Evolutionary conservation across 2,113 vertebrate species (phyloP).

Genomic region (Myrmecophaga tridactyla): DNA sequence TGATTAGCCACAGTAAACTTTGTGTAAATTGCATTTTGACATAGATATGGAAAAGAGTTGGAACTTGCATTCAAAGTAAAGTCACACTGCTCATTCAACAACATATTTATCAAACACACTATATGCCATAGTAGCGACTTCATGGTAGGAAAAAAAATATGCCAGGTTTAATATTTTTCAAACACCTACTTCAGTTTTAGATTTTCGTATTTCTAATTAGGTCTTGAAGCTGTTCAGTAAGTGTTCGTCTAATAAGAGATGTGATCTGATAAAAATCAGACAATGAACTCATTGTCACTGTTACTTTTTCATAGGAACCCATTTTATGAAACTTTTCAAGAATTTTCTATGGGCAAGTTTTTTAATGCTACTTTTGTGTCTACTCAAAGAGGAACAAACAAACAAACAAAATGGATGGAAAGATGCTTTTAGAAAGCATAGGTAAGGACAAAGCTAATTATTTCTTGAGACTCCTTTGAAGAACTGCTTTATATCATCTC

Average conservation of each 20-base stretch:
- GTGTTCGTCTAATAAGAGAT: background rate
- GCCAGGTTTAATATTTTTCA: background rate
- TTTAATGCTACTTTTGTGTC: background rate
- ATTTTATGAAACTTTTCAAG: background rate
- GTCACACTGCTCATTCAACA: background rate
- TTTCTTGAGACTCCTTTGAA: slow-evolving; percentile 26
- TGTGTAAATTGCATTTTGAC: background rate
- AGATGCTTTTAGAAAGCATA: background rate
- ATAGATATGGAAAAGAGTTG: background rate
- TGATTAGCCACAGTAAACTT: background rate
- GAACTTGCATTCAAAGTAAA: background rate
- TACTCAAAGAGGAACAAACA: slow-evolving; percentile 31
- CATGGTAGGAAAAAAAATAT: background rate
- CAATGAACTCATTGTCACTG: background rate
- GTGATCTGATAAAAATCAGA: background rate
- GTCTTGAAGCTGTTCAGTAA: background rate
- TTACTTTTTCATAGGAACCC: background rate
- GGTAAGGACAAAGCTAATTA: background rate
- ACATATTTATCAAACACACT: background rate
- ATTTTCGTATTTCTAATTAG: background rate
- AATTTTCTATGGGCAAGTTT: slow-evolving; percentile 3
- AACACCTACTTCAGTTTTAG: background rate
- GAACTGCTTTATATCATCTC: slow-evolving; percentile 40
- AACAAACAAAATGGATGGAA: slow-evolving; percentile 30
- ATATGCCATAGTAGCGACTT: background rate